Evolutionary conservation across 2,113 vertebrate species (phyloP).

Genomic region (Bambusicola thoracicus): DNA sequence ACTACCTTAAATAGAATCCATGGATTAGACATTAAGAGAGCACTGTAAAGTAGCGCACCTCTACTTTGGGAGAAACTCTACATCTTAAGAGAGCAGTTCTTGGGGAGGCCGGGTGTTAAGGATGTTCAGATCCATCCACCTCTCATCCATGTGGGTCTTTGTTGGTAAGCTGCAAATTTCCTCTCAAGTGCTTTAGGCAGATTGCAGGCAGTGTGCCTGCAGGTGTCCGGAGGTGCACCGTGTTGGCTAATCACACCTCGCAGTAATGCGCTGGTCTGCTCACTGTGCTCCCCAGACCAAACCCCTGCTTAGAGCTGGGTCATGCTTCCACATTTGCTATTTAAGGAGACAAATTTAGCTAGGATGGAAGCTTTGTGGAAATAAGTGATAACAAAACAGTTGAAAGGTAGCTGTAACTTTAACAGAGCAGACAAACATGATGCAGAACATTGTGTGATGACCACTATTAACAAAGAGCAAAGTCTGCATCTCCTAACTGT

Average conservation of each 20-base stretch:
- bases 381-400: background rate
- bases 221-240: rapidly evolving
- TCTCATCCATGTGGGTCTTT: background rate
- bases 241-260: background rate
- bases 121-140: background rate
- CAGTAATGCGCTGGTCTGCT: background rate
- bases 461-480: background rate
- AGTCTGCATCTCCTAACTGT: background rate
- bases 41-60: background rate
- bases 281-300: background rate
- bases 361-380: background rate
- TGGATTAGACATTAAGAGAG: background rate
- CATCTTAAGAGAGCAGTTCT: background rate
- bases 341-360: background rate
- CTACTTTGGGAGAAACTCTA: background rate
- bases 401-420: background rate
- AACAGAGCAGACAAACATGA: background rate
- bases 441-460: background rate
- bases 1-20: background rate
- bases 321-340: background rate
- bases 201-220: background rate
- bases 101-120: background rate
- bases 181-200: background rate
- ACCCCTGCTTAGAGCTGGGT: background rate
- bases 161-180: background rate